Evolutionary conservation across 1,140 invertebrate species (phyloP), one percentile per base, ranked within the genome.

Genomic region (Spodoptera frugiperda): DNA sequence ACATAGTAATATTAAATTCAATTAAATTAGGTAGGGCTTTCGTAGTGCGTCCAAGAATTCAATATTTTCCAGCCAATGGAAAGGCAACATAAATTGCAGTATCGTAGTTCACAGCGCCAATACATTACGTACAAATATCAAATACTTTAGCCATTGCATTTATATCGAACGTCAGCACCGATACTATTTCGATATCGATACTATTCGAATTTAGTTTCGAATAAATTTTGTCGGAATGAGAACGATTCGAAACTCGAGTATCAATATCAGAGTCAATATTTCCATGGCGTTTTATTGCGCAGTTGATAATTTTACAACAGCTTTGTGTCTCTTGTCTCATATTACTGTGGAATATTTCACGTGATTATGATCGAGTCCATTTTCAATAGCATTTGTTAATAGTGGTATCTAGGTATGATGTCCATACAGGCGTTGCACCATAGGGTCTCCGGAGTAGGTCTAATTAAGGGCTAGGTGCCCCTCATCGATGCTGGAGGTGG

Each of bases 151-250:
- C 10, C 44, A 21, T 65, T 65, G 12, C 61, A 21, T 61, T 39
- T 15, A 39, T 61, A 39, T 61, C 57, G 15, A 12, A 61, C 55
- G 30, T 15, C 59, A 63, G n/a, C 5, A 48, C 61, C 11, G 61
- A 65, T 65, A 65, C n/a, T 55, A 12, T 55, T 55, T 44, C 17
- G 44, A 65, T 65, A 65, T 49, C 61, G 44, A 65, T 65, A 48
- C 61, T 49, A 59, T 59, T 65, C 12, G 17, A 48, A 11, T 65
- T 65, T 48, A 65, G 17, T 8, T 8, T 21, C 61, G 19, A 48
- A 65, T 65, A 65, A 65, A 65, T 65, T 59, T n/a, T 65, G 44
- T 6, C 5, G 17, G 17, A 48, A 48, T 44, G 14, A 63, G 59
- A 48, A 48, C 15, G 14, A 63, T 33, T 57, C 55, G 55, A 57